A percentile compares a stretch with the other conserved stretches of the same genome.
phyloP scores from a whole-genome alignment of 2,797 vertebrate genomes.

The Tangara arthus region DNA sequence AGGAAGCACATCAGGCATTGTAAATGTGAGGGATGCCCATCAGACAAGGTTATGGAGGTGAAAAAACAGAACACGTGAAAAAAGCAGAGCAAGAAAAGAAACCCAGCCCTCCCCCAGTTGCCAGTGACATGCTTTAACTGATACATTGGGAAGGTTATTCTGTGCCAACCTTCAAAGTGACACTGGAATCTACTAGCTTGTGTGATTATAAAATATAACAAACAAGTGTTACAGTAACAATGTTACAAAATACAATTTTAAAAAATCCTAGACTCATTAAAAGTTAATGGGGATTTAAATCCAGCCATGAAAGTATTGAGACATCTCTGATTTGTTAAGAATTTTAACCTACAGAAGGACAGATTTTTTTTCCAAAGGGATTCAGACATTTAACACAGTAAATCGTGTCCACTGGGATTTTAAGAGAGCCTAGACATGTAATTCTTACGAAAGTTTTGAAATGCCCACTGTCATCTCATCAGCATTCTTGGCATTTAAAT shows the following conservation, averaged over 20 bases:
- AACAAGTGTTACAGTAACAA: not conserved
- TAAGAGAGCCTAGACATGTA: not conserved
- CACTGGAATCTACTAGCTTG: not conserved
- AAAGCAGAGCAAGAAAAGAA: slow-evolving; percentile 10
- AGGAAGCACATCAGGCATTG: slow-evolving; percentile 64
- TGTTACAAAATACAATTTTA: not conserved
- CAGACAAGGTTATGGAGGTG: slow-evolving; percentile 61
- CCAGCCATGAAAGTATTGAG: not conserved
- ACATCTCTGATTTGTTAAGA: not conserved
- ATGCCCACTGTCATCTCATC: not conserved
- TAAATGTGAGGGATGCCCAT: slow-evolving; percentile 59
- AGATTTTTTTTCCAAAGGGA: not conserved
- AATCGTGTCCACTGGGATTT: not conserved
- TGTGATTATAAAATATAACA: not conserved
- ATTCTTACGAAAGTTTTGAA: not conserved
- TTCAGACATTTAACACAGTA: not conserved
- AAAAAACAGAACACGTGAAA: slow-evolving; percentile 40
- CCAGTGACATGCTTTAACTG: not conserved
- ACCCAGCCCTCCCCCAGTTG: not conserved
- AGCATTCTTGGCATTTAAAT: not conserved
- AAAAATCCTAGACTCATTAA: not conserved
- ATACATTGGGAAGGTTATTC: not conserved
- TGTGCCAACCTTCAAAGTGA: not conserved
- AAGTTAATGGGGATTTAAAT: not conserved
- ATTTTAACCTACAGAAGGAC: not conserved